Base-by-base conservation (phyloP, 2,888 invertebrate species). In the Amblyteles armatorius region DNA sequence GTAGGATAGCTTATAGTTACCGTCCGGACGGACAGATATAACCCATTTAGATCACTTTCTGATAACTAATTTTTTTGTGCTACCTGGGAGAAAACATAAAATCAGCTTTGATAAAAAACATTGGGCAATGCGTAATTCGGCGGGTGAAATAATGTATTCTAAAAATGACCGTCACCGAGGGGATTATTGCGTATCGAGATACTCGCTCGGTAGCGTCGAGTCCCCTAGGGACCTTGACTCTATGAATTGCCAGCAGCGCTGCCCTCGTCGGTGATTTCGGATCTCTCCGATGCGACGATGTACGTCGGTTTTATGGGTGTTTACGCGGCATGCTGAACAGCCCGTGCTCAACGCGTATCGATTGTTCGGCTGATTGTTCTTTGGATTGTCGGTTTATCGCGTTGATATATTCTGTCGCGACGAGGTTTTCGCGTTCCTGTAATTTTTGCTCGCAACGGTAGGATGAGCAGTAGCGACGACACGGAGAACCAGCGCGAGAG, bases 401-500 rank as follows among this genome's bases (percentile, higher is more conserved):
- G 52, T 85, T 81, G 44, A 48, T 65, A 78, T 76, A 81, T 65
- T 16, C 63, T 67, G 79, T 29, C 52, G 80, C 74, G 80, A 44
- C 65, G 22, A 65, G 19, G 19, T 52, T 63, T 69, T 29, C 19
- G 50, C 16, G 11, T 48, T 48, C 26, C 33, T 60, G 78, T 57
- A 79, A 63, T 63, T 16, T 63, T 29, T 29, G 2, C 5, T n/a
- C 63, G 80, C 13, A 16, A 71, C 55, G 52, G 82, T 82, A 90
- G 83, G 85, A 92, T 92, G 92, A 92, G 90, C 87, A 90, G 87
- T 83, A 88, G 89, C 87, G 89, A 91, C 88, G 88, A 85, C 68
- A 89, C 89, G 80, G 90, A 90, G 79, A 88, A 85, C 78, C 90
- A 88, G 83, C 89, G 90, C 84, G 90, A 90, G 87, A 90, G 86